Evolutionary conservation across 2,797 vertebrate genomes (phyloP), one percentile per base, ranked within the genome.

Genomic region (Strix occidentalis): DNA sequence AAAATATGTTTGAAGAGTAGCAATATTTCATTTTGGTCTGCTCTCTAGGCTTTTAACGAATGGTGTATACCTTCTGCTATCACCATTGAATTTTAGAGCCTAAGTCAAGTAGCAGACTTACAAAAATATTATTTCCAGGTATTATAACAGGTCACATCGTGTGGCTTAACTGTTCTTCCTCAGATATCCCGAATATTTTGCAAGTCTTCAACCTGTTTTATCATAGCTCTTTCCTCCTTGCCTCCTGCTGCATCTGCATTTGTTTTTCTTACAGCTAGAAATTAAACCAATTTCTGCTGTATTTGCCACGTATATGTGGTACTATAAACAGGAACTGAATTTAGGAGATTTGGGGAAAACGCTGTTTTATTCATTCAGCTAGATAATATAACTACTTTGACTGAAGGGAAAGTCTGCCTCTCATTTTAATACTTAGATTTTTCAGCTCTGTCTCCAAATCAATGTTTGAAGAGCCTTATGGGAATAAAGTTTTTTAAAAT

Each of bases 201-300:
- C 57, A 70, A 69, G 35, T 87, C 78, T 81, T 87, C 70, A 84
- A 16, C 50, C 29, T 64, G 0, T 84, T 89, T 83, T 63, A 54
- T 84, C 60, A 51, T 26, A 63, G 11, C 16, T 53, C 23, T n/a
- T 64, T 53, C 31, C 33, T 79, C n/a, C 41, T 63, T 70, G 26
- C 16, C 57, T 90, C 70, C 63, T 81, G 50, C 76, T 68, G n/a
- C 7, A 5, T 72, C 54, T 88, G 65, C 45, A 9, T 82, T 91
- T 93, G 72, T 64, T 95, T 81, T 90, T 63, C 61, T 85, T 64
- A n/a, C 37, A 87, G 51, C 20, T 58, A 57, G 84, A 89, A 89
- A 93, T 95, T 50, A 88, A 94, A 56, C 61, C 75, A 5, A 33
- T 68, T 90, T 93, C 69, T 66, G 65, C 37, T 80, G 70, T 46